A percentile compares a stretch with the other conserved stretches of the same genome.
phyloP scores from a whole-genome alignment of 2,113 vertebrate species.

The Pseudorasbora parva region DNA sequence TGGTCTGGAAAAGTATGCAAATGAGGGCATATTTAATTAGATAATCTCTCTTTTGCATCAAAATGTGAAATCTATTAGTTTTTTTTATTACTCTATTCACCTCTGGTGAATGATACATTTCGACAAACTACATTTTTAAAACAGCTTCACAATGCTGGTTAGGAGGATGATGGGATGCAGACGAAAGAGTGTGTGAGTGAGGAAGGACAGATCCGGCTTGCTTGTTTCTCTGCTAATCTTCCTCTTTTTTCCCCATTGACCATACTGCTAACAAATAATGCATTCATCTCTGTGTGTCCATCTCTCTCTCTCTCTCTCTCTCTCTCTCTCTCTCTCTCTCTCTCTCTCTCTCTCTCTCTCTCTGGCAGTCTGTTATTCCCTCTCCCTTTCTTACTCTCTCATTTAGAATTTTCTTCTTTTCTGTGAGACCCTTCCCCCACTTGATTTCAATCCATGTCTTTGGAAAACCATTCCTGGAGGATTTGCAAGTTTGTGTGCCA shows the following conservation, averaged over 20 bases:
- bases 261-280: conserved; percentile 68
- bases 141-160: conserved; percentile 1
- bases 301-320: conserved; percentile 32
- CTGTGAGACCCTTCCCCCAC: conserved; percentile 26
- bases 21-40: not conserved
- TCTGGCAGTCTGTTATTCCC: conserved; percentile 17
- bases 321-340: conserved; percentile 10
- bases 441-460: conserved; percentile 29
- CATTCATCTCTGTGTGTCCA: conserved; percentile 57
- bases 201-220: conserved; percentile 17
- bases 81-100: not conserved
- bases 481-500: conserved; percentile 42
- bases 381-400: conserved; percentile 8
- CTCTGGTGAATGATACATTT: not conserved
- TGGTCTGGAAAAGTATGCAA: not conserved
- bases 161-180: conserved; percentile 27
- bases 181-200: conserved; percentile 44
- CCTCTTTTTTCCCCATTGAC: conserved; percentile 41
- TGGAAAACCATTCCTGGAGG: conserved; percentile 54
- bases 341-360: not conserved
- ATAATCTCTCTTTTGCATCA: not conserved
- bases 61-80: not conserved
- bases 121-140: not conserved
- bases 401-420: not conserved
- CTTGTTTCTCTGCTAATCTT: conserved; percentile 42